Evolutionary conservation across 2,113 vertebrate genomes (phyloP).

Genomic region (Anthoscopus minutus): DNA sequence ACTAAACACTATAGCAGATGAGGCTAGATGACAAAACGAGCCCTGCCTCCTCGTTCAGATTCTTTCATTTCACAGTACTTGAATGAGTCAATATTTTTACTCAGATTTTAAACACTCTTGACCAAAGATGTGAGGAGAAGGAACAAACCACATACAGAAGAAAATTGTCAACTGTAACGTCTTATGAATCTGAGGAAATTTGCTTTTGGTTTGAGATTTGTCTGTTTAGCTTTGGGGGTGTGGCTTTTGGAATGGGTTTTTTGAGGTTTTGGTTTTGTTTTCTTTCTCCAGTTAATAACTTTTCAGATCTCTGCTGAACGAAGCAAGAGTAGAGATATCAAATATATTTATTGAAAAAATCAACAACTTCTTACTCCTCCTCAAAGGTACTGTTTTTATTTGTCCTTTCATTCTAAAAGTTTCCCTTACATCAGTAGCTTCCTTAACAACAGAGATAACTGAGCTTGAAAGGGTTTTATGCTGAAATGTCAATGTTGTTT

Average conservation of each 20-base stretch:
- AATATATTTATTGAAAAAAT: neutral
- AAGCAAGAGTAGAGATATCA: neutral
- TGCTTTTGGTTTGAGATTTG: neutral
- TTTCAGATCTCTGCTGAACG: neutral
- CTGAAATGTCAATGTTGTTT: conserved; percentile 10
- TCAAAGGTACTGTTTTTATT: neutral
- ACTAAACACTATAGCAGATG: neutral
- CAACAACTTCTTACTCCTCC: neutral
- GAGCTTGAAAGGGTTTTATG: conserved; percentile 26
- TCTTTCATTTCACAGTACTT: neutral
- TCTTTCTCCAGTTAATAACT: neutral
- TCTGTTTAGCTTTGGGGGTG: neutral
- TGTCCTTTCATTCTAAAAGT: neutral
- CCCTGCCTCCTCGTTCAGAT: neutral
- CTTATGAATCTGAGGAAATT: neutral
- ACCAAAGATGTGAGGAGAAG: neutral
- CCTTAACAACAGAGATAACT: neutral
- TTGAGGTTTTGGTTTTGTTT: neutral
- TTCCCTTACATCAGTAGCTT: neutral
- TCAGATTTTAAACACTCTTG: neutral
- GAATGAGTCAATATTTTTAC: neutral
- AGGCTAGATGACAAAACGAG: neutral
- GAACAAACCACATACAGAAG: neutral
- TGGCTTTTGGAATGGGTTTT: neutral
- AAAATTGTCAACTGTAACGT: neutral